Evolutionary conservation across 2,797 vertebrate genomes (phyloP).

Genomic region (Chanos chanos): DNA sequence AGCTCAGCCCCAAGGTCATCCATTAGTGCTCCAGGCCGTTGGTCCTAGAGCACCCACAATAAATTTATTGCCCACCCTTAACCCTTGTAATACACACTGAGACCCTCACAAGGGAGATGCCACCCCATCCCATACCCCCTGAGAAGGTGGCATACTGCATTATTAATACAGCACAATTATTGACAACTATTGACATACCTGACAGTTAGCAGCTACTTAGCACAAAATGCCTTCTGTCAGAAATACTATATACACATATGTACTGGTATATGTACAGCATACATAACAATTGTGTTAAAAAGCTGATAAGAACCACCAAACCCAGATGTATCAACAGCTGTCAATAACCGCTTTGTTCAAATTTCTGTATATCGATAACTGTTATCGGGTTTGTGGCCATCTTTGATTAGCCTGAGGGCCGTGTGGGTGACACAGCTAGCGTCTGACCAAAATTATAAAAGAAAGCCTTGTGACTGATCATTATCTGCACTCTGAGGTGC

Average conservation of each 20-base stretch:
- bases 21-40: constrained; percentile 96
- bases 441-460: constrained; percentile 50
- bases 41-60: constrained; percentile 82
- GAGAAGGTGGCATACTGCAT: constrained; percentile 72
- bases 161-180: constrained; percentile 74
- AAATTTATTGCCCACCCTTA: constrained; percentile 96
- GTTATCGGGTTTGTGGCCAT: constrained; percentile 48
- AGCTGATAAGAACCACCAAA: too few species aligned
- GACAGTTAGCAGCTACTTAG: too few species aligned
- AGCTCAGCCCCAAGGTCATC: constrained; percentile 97
- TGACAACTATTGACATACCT: constrained; percentile 67
- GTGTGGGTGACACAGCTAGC: constrained; percentile 53
- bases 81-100: constrained; percentile 89
- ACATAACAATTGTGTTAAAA: too few species aligned
- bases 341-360: too few species aligned
- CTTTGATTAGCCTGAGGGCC: constrained; percentile 59
- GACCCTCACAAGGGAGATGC: constrained; percentile 78
- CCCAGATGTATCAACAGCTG: too few species aligned
- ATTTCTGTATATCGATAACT: too few species aligned
- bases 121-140: too few species aligned
- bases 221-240: too few species aligned
- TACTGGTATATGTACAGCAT: too few species aligned
- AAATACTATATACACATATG: too few species aligned
- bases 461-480: constrained; percentile 63
- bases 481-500: constrained; percentile 62